Base-by-base conservation (phyloP, 2,797 vertebrate genomes). In the Notolabrus celidotus region DNA sequence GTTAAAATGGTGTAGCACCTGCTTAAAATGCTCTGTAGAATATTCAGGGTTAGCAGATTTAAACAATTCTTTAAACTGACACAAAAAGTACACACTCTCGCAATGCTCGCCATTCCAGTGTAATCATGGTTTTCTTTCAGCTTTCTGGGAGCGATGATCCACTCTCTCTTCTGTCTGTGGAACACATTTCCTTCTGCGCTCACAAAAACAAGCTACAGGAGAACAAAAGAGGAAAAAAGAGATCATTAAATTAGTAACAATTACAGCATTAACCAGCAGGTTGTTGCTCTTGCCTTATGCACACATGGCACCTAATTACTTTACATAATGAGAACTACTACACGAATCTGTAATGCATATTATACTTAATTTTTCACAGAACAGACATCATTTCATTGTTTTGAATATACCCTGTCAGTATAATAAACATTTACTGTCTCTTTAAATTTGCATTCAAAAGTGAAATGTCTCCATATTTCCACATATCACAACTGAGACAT, bases 61-160 rank as follows among this genome's bases (percentile, higher is more conserved):
- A 34, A 4, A 2, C 2, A 10, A 14, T 11, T 10, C 1, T 2
- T 11, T 2, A 19, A 11, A 56, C 34, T 36, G 7, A 29, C 0
- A 16, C 51, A 54, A 36, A 9, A 41, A 41, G 3, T 34, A 78
- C 96, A 86, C 86, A 99, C 98, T 85, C 36, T 96, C 19, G 96
- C 95, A 42, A 99, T 93, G 10, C 63, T 89, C 4, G 91, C 65
- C n/a, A 55, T 57, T 42, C 82, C 70, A 0, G 88, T 94, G 83
- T 98, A 97, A 79, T 97, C 94, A 0, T 86, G 52, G 67, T 95
- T 95, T 91, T 99, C 98, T 0, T 15, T 3, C 10, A 98, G 91
- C 25, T 80, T 86, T 0, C 85, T 89, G 1, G 97, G 94, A 73
- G 96, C 94, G 38, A 90, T 77, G 72, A 98, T 92, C 97, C 97